These are phyloP conservation scores for Aptenodytes forsteri DNA, from an alignment of 2,113 vertebrate species.

Conservation along the genomic window DNA sequence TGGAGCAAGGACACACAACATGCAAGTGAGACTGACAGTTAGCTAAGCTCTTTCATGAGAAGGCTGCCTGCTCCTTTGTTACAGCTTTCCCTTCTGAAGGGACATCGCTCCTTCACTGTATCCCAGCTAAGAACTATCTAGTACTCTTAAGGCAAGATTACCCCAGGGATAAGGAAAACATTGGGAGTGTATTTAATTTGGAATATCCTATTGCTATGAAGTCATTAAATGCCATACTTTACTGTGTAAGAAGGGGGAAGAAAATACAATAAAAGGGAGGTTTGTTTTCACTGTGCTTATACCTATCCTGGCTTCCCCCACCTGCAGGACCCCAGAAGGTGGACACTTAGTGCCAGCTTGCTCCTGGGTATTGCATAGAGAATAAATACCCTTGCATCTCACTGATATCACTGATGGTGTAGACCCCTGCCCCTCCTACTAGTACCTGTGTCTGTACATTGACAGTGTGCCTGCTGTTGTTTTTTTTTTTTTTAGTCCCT, in stretches of 20 bases:
- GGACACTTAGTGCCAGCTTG: not conserved
- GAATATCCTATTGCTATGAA: not conserved
- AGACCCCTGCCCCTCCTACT: not conserved
- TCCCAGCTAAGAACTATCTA: not conserved
- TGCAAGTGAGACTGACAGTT: not conserved
- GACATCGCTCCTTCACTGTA: not conserved
- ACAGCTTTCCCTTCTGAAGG: not conserved
- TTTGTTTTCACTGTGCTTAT: not conserved
- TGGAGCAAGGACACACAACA: not conserved
- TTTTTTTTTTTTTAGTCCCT: not conserved
- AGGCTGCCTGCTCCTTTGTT: not conserved
- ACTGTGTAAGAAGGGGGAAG: not conserved
- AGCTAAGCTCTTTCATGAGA: not conserved
- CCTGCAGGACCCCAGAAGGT: not conserved
- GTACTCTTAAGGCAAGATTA: not conserved
- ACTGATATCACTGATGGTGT: no score
- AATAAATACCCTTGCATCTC: not conserved
- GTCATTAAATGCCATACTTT: not conserved
- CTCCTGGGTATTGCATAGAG: not conserved
- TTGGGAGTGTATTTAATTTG: not conserved
- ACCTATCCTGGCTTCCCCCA: not conserved
- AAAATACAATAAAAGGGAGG: not conserved
- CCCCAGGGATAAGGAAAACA: not conserved
- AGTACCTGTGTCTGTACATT: not conserved
- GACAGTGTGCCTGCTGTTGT: not conserved